Evolutionary conservation across 1,140 invertebrate genomes (phyloP).

Genomic region (Acromyrmex echinatior): DNA sequence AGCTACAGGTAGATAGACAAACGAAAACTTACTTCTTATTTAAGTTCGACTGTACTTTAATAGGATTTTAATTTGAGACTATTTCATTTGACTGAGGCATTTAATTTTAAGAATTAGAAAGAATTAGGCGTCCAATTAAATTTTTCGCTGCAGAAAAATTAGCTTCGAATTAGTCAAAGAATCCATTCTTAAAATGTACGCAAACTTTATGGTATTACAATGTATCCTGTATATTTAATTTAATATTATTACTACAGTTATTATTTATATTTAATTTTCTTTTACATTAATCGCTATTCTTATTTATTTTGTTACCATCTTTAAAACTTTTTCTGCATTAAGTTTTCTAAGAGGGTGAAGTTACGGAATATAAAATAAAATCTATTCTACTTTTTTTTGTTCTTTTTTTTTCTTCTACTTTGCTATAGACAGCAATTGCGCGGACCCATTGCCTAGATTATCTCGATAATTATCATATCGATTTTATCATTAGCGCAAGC

Average conservation of each 20-base stretch:
- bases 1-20: neutral
- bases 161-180: neutral
- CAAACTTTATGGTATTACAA: neutral
- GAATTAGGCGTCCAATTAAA: neutral
- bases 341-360: too few relatives aligned
- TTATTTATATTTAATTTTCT: slow-evolving; percentile 11
- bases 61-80: neutral
- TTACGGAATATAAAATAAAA: too few relatives aligned
- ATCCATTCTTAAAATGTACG: neutral
- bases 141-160: slow-evolving; percentile 1
- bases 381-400: too few relatives aligned
- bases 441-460: too few relatives aligned
- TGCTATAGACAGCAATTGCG: too few relatives aligned
- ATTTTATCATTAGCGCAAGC: too few relatives aligned
- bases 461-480: too few relatives aligned
- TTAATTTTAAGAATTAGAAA: neutral
- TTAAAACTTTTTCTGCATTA: neutral
- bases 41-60: neutral
- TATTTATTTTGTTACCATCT: neutral
- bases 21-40: neutral
- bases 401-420: too few relatives aligned
- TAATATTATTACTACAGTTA: neutral
- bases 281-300: neutral
- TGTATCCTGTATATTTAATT: slow-evolving; percentile 3
- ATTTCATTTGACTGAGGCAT: neutral